A percentile compares a stretch with the other conserved stretches of the same genome.
Conservation (phyloP, 2,888 invertebrate genomes). For the Dynastes hyllus region DNA sequence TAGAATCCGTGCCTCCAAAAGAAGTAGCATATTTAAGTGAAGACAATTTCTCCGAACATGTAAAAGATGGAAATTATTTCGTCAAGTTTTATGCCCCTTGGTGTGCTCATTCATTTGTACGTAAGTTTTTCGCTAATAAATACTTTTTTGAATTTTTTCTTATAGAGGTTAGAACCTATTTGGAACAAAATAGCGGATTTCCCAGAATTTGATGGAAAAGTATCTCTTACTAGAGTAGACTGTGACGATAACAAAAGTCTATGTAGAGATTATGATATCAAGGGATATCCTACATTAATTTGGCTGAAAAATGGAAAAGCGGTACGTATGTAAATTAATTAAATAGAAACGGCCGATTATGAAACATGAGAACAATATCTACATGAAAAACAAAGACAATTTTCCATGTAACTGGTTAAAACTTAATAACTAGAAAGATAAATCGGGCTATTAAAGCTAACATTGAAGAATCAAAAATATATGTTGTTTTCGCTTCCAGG, state of each 20-base stretch:
- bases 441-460: too few species aligned
- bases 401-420: too few species aligned
- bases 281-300: slow-evolving; percentile 3
- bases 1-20: too few species aligned
- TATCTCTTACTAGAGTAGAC: background rate
- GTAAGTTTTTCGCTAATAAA: background rate
- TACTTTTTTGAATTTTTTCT: background rate
- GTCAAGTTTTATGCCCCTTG: background rate
- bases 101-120: background rate
- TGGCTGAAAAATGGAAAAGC: slow-evolving; percentile 12
- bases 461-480: background rate
- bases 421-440: too few species aligned
- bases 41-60: too few species aligned
- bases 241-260: background rate
- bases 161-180: background rate
- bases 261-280: background rate
- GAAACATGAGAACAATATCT: too few species aligned
- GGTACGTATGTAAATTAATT: background rate
- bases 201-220: background rate
- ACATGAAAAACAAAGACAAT: too few species aligned
- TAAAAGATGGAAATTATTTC: background rate
- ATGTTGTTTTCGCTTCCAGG: background rate
- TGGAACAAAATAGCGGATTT: slow-evolving; percentile 10
- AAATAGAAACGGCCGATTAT: too few species aligned
- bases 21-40: too few species aligned